Percentiles rank a stretch among this genome's conserved stretches.
These are phyloP conservation scores for Drosophila tristis DNA, from an alignment of 1,140 invertebrate species.

Conservation along the genomic window DNA sequence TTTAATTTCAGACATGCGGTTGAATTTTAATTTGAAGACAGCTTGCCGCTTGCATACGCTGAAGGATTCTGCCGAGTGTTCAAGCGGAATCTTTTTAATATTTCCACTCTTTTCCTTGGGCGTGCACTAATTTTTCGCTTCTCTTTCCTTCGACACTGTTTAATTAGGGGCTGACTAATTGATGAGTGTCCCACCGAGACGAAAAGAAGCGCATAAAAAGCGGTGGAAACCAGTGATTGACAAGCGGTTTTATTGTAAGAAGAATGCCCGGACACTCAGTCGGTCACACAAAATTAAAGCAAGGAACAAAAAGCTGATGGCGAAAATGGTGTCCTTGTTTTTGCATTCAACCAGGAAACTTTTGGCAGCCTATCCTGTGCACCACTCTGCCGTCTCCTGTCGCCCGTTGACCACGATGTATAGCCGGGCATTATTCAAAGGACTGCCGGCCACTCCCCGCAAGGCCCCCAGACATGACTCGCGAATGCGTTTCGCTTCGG, in stretches of 20 bases:
- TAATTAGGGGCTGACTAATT: conserved; percentile 69
- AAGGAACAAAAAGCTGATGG: conserved; percentile 19
- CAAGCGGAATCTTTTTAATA: conserved; percentile 3
- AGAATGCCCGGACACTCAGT: conserved; percentile 39
- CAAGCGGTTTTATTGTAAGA: conserved; percentile 64
- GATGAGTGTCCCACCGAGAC: conserved; percentile 44
- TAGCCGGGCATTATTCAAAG: conserved; percentile 70
- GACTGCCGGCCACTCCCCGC: not conserved
- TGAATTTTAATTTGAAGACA: conserved; percentile 4
- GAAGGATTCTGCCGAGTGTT: not conserved
- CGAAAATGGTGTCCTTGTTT: conserved; percentile 52
- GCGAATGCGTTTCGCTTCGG: conserved; percentile 1
- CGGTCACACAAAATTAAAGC: conserved; percentile 12
- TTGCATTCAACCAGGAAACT: conserved; percentile 35
- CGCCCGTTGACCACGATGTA: conserved; percentile 59
- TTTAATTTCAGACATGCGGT: conserved; percentile 20
- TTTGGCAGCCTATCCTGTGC: conserved; percentile 35
- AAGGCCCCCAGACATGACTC: not conserved
- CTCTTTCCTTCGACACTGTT: conserved; percentile 35
- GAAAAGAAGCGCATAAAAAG: not conserved
- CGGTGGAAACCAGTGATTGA: conserved; percentile 51
- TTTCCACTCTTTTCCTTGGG: not conserved
- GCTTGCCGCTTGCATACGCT: not conserved
- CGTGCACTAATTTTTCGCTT: conserved; percentile 2
- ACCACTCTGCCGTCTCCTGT: not conserved